Evolutionary conservation across 1,140 invertebrate genomes (phyloP).

Genomic region (Sitophilus oryzae): DNA sequence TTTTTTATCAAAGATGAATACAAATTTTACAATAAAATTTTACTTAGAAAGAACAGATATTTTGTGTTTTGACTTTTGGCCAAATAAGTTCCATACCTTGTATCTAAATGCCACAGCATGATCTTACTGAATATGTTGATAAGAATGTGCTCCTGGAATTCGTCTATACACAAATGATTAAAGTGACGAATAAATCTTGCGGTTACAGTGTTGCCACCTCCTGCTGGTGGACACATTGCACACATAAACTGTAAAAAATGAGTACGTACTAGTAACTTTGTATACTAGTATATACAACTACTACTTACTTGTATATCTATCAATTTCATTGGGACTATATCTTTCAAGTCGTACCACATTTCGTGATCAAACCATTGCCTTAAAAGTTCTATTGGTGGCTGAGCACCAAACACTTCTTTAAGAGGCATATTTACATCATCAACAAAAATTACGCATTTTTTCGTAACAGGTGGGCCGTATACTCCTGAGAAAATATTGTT

Average conservation of each 20-base stretch:
- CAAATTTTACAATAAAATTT: too few species aligned
- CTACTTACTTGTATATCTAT: slow-evolving; percentile 74
- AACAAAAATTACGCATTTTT: slow-evolving; percentile 84
- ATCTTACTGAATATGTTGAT: slow-evolving; percentile 85
- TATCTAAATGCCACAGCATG: slow-evolving; percentile 90
- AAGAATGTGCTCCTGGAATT: slow-evolving; percentile 82
- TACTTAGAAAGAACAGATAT: too few species aligned
- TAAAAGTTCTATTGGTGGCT: slow-evolving; percentile 86
- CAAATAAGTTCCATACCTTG: too few species aligned
- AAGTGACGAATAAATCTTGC: slow-evolving; percentile 87
- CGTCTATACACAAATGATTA: slow-evolving; percentile 82
- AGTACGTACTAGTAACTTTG: neutral
- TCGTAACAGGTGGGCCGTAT: slow-evolving; percentile 87
- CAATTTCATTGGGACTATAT: slow-evolving; percentile 74
- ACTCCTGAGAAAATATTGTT: slow-evolving; percentile 51
- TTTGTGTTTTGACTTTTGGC: too few species aligned
- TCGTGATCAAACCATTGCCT: slow-evolving; percentile 86
- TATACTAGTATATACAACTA: neutral
- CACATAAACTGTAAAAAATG: slow-evolving; percentile 58
- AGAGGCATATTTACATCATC: slow-evolving; percentile 93
- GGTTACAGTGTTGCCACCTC: slow-evolving; percentile 78
- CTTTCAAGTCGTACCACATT: slow-evolving; percentile 91
- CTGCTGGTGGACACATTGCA: slow-evolving; percentile 81
- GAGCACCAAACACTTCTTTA: slow-evolving; percentile 80
- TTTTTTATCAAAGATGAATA: too few species aligned